phyloP scores from a whole-genome alignment of 2,113 vertebrate species.

The Calyptommatus sinebrachiatus region DNA sequence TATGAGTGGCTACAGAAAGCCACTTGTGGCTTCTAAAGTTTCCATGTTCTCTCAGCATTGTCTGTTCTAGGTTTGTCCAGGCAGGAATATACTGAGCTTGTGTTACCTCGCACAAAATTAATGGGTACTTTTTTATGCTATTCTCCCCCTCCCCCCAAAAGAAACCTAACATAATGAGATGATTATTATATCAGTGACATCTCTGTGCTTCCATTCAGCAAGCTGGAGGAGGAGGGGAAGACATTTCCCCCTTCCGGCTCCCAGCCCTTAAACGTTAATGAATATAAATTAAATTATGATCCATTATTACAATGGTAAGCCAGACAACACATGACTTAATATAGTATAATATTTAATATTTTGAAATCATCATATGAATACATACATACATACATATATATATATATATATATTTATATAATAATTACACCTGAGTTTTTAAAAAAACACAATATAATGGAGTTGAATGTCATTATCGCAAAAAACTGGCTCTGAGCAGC shows the following conservation, averaged over 20 bases:
- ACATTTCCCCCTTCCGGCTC: constrained; percentile 50
- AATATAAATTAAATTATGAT: constrained; percentile 78
- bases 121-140: constrained; percentile 62
- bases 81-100: constrained; percentile 56
- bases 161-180: constrained; percentile 73
- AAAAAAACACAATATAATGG: constrained; percentile 62
- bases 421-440: constrained; percentile 80
- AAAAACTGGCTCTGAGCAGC: constrained; percentile 63
- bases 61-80: constrained; percentile 56
- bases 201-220: constrained; percentile 76
- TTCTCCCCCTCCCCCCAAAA: constrained; percentile 30
- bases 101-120: constrained; percentile 52
- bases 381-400: constrained; percentile 64
- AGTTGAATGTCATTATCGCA: constrained; percentile 68
- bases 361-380: constrained; percentile 74
- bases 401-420: constrained; percentile 66
- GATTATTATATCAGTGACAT: constrained; percentile 70
- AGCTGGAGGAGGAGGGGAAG: constrained; percentile 50
- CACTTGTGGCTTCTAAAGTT: not conserved
- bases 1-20: not conserved
- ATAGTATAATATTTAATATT: constrained; percentile 72
- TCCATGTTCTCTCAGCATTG: constrained; percentile 35
- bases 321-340: constrained; percentile 69
- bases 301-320: constrained; percentile 71
- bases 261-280: constrained; percentile 67